Base-by-base conservation (phyloP, 2,113 vertebrate genomes). In the Hippocampus guttulatus region DNA sequence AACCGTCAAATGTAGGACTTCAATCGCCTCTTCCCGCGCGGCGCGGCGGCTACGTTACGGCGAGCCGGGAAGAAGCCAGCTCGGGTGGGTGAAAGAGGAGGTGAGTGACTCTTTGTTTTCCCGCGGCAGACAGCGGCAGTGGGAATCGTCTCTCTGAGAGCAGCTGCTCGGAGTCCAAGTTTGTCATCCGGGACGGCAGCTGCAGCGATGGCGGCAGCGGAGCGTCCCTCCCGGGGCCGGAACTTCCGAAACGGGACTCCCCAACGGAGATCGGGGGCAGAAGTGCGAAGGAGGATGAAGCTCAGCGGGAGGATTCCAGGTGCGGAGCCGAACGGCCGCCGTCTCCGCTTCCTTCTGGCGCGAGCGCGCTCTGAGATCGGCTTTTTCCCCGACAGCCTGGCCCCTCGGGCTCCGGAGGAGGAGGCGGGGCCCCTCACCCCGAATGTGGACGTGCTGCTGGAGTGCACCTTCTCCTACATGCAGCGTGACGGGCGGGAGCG, bases 401-500 rank as follows among this genome's bases (percentile, higher is more conserved):
- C 70, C 41, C 64, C 87, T 16, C 76, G 76, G 33, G 75, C 63
- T 30, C 67, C 81, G 65, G 73, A 80, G 41, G 76, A 71, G 18
- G 69, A 86, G 5, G 12, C 25, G 21, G 61, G 67, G 21, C 71
- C 77, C 0, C 75, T 58, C 0, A 91, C 88, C 0, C 91, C 90
- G 0, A 89, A 93, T 10, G 91, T 93, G 43, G 92, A 93, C 71
- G 79, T 92, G 27, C 84, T 93, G 30, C 82, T 93, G 57, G 90
- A 93, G 74, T 92, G 92, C 81, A 91, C 87, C 61, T 93, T 93
- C 73, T 90, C 92, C 21, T 93, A 93, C 73, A 82, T 85, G 45
- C 78, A 84, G 11, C 68, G 75, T 0, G 75, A 78, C 5, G 80
- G 68, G 33, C 76, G 69, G 63, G 77, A 82, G 41, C 67, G 64